A percentile compares a stretch with the other conserved stretches of the same genome.
Conservation (phyloP, 1,140 invertebrate species). For the Chrysomallon squamiferum region DNA sequence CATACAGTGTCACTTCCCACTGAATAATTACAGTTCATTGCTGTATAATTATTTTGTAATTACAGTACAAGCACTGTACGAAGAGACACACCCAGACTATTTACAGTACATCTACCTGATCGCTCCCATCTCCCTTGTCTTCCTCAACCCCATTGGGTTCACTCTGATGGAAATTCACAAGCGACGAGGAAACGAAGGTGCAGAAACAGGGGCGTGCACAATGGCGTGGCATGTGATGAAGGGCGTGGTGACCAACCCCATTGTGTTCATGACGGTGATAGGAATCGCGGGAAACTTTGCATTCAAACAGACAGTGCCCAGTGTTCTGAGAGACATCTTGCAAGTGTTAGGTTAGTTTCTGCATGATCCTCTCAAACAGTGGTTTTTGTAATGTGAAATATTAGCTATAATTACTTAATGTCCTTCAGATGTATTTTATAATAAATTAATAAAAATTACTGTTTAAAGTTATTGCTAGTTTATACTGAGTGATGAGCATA, state of each 20-base stretch:
- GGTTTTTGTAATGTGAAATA: too few relatives aligned
- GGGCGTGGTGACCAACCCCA: slow-evolving; percentile 85
- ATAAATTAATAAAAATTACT: too few relatives aligned
- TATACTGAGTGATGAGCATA: too few relatives aligned
- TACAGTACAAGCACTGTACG: slow-evolving; percentile 68
- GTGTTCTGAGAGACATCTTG: slow-evolving; percentile 77
- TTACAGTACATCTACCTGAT: slow-evolving; percentile 90
- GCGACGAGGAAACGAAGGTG: slow-evolving; percentile 18
- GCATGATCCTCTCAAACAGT: too few relatives aligned
- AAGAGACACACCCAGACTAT: slow-evolving; percentile 83
- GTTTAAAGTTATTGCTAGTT: too few relatives aligned
- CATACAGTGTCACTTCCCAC: too few relatives aligned
- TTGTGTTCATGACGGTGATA: slow-evolving; percentile 91
- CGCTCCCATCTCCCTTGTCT: slow-evolving; percentile 89
- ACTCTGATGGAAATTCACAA: slow-evolving; percentile 88
- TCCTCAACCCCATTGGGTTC: slow-evolving; percentile 93
- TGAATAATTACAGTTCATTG: too few relatives aligned
- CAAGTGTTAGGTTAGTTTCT: slow-evolving; percentile 68
- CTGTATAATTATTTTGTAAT: slow-evolving; percentile 14
- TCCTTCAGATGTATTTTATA: too few relatives aligned
- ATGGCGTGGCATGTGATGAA: slow-evolving; percentile 62
- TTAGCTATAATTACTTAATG: too few relatives aligned
- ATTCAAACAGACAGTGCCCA: slow-evolving; percentile 80
- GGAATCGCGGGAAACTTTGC: slow-evolving; percentile 86
- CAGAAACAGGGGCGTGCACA: neutral